These are phyloP conservation scores for Carollia perspicillata DNA, from an alignment of 2,113 vertebrate species.

Conservation along the genomic window DNA sequence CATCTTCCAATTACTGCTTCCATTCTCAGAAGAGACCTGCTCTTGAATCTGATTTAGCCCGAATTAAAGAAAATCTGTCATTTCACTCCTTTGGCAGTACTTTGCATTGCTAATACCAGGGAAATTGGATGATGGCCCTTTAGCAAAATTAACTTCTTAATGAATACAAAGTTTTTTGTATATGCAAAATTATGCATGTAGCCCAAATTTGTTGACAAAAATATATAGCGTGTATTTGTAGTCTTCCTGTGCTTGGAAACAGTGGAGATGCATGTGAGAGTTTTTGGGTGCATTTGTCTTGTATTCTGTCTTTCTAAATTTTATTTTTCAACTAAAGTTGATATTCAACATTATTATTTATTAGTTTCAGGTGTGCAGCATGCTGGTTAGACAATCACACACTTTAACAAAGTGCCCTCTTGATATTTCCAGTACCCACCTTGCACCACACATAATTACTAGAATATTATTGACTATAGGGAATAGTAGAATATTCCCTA, in stretches of 20 bases:
- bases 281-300: background rate
- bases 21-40: background rate
- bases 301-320: background rate
- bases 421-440: background rate
- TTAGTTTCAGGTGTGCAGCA: background rate
- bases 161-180: conserved; percentile 4
- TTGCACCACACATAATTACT: background rate
- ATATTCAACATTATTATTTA: background rate
- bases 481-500: background rate
- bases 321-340: background rate
- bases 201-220: background rate
- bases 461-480: background rate
- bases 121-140: conserved; percentile 13
- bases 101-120: conserved; percentile 44
- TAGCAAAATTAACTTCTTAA: conserved; percentile 54
- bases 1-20: background rate
- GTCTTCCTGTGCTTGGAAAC: background rate
- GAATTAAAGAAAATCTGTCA: conserved; percentile 47
- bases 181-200: background rate
- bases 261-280: background rate
- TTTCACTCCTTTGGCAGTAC: background rate
- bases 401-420: background rate
- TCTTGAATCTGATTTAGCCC: background rate
- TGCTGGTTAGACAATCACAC: background rate
- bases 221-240: background rate